phyloP scores from a whole-genome alignment of 2,797 vertebrate species.

The Galago senegalensis region DNA sequence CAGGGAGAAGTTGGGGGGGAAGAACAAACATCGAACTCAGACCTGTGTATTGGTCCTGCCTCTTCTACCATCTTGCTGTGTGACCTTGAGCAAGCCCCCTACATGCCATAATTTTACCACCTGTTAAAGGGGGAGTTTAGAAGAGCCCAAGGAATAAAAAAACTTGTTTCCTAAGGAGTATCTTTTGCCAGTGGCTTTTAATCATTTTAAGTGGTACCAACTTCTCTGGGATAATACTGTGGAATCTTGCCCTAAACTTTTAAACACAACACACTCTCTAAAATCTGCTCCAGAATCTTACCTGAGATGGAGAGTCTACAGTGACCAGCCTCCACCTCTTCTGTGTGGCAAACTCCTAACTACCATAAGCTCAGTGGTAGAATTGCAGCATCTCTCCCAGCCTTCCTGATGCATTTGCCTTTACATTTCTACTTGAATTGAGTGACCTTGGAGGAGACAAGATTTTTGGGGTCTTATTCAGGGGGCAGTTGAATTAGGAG shows the following conservation, averaged over 20 bases:
- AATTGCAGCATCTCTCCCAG: background rate
- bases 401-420: background rate
- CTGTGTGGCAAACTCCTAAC: background rate
- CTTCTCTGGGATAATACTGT: background rate
- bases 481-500: background rate
- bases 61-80: background rate
- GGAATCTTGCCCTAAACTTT: background rate
- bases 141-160: background rate
- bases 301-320: background rate
- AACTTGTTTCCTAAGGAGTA: background rate
- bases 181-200: background rate
- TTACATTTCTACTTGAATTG: background rate
- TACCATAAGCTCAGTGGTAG: background rate
- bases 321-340: background rate
- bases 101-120: background rate
- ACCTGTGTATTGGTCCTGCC: background rate
- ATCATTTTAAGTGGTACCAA: background rate
- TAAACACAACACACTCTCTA: background rate
- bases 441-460: background rate
- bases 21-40: background rate
- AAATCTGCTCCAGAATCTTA: background rate
- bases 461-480: background rate
- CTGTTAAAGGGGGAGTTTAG: background rate
- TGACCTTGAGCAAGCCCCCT: background rate
- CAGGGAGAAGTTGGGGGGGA: background rate